phyloP scores from a whole-genome alignment of 2,888 invertebrate genomes.

The Xestia xanthographa region DNA sequence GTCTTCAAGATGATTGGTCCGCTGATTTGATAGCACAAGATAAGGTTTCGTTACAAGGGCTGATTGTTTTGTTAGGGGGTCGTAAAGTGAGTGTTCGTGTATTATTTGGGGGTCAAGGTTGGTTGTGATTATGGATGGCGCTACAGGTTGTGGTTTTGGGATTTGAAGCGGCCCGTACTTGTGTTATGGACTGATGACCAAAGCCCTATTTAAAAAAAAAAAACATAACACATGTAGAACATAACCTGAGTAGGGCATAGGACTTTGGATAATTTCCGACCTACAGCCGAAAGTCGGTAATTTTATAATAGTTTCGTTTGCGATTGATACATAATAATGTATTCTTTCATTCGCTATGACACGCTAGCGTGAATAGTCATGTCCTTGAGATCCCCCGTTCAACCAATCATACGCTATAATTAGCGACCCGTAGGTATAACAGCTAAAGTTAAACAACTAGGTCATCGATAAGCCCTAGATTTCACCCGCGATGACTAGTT shows the following conservation, averaged over 20 bases:
- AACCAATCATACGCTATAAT: neutral
- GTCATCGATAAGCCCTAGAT: conserved; percentile 39
- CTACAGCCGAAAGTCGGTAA: neutral
- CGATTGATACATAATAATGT: neutral
- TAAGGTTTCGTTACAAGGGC: conserved; percentile 16
- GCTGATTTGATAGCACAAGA: conserved; percentile 39
- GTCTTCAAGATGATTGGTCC: conserved; percentile 44
- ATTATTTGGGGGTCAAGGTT: conserved; percentile 30
- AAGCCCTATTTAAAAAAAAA: neutral
- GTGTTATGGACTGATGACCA: neutral
- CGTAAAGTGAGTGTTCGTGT: conserved; percentile 15
- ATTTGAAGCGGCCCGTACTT: neutral
- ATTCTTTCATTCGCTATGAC: neutral
- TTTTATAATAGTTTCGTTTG: neutral
- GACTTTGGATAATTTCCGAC: neutral
- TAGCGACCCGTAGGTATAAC: neutral
- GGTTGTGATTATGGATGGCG: neutral
- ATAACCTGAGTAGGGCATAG: neutral
- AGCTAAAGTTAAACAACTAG: conserved; percentile 20
- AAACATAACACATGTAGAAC: neutral
- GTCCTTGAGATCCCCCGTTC: neutral
- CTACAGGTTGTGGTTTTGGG: conserved; percentile 17
- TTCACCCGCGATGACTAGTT: conserved; percentile 13
- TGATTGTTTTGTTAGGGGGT: conserved; percentile 39
- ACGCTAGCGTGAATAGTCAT: neutral